Evolutionary conservation across 2,888 invertebrate genomes (phyloP).

Genomic region (Athalia cordata): DNA sequence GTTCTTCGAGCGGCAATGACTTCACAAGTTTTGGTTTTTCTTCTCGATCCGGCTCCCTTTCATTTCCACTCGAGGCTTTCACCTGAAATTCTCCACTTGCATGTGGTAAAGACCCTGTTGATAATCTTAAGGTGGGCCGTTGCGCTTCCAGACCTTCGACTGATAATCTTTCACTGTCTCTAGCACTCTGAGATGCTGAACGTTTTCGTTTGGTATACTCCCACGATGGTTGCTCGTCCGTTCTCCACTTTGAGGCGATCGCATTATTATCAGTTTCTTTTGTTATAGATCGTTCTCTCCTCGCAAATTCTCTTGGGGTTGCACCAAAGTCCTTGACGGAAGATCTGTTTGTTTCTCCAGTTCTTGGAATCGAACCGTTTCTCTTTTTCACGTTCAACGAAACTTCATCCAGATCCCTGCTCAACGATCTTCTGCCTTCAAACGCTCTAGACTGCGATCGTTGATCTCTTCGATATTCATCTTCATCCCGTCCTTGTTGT

Average conservation of each 20-base stretch:
- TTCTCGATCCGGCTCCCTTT: constrained; percentile 56
- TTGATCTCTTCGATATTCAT: constrained; percentile 6
- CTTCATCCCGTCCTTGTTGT: constrained; percentile 25
- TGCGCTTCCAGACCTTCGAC: constrained; percentile 53
- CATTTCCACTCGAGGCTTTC: constrained; percentile 66
- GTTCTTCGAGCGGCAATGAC: constrained; percentile 52
- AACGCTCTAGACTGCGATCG: constrained; percentile 19
- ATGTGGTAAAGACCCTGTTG: constrained; percentile 48
- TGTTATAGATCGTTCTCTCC: constrained; percentile 5
- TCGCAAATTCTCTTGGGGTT: constrained; percentile 12
- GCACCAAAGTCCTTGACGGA: constrained; percentile 47
- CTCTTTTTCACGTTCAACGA: constrained; percentile 42
- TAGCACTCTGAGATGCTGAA: constrained; percentile 55
- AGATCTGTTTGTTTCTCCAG: constrained; percentile 28
- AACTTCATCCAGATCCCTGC: constrained; percentile 32
- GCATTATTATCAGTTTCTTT: constrained; percentile 2
- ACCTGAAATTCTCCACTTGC: constrained; percentile 49
- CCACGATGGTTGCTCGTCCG: constrained; percentile 59
- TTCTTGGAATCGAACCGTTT: constrained; percentile 49
- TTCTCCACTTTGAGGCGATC: constrained; percentile 46
- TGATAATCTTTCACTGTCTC: constrained; percentile 51
- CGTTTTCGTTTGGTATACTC: constrained; percentile 58
- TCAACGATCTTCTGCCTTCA: constrained; percentile 27
- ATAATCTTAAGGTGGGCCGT: constrained; percentile 24
- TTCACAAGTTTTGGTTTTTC: constrained; percentile 48